Percentiles rank a stretch among this genome's conserved stretches.
Conservation (phyloP, 2,888 invertebrate genomes). For the Tenthredo notha region DNA sequence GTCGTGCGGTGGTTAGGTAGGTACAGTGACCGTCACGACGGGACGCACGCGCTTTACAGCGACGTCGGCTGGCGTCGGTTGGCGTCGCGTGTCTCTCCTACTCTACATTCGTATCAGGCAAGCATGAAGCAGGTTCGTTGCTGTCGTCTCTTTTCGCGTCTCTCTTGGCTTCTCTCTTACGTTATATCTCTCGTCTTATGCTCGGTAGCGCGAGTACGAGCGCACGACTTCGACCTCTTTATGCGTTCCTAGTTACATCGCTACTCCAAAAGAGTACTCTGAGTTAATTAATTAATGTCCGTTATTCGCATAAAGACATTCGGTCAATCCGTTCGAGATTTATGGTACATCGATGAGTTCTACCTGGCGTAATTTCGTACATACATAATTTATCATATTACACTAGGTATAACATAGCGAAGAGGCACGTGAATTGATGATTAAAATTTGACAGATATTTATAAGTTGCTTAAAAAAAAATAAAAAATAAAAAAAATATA, state of each 20-base stretch:
- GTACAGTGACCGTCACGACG: not conserved
- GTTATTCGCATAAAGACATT: not conserved
- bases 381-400: not conserved
- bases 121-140: conserved; percentile 26
- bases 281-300: conserved; percentile 42
- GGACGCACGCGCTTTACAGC: conserved; percentile 26
- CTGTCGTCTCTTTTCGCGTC: conserved; percentile 32
- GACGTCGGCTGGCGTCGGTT: conserved; percentile 35
- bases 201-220: not conserved
- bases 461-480: not conserved
- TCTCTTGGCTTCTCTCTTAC: conserved; percentile 4
- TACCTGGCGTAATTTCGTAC: not conserved
- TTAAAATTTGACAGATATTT: not conserved
- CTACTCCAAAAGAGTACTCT: conserved; percentile 46
- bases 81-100: conserved; percentile 54
- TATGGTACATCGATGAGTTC: not conserved
- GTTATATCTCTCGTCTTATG: not conserved
- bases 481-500: not conserved
- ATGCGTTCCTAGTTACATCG: conserved; percentile 33
- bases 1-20: not conserved
- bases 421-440: not conserved
- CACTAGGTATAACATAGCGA: not conserved
- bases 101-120: conserved; percentile 52
- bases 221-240: conserved; percentile 1
- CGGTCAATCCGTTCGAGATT: not conserved